Base-by-base conservation (phyloP, 2,113 vertebrate species). In the Apaloderma vittatum region DNA sequence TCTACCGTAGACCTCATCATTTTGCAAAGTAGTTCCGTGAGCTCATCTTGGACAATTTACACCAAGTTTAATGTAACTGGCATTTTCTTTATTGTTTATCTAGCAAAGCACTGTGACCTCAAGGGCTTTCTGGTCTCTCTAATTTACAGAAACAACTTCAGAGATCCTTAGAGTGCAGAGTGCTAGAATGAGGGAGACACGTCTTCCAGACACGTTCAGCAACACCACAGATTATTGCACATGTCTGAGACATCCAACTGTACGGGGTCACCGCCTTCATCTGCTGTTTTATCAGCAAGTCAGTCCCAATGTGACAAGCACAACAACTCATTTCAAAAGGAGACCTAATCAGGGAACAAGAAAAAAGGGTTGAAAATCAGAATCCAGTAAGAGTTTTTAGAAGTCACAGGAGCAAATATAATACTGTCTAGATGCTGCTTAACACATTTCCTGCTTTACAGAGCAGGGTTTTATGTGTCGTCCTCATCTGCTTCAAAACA, bases 201-300 rank as follows among this genome's bases (percentile, higher is more conserved):
- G 90, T 90, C 43, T 80, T 70, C 79, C 63, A 91, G 80, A 63
- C 55, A 83, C 3, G 7, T 34, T 77, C 79, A 71, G 46, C 40
- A 59, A 55, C 54, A 58, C 59, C 62, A 40, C 3, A 3, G 75
- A 59, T 93, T 90, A 93, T 18, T 86, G 52, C 34, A 80, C 78
- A 62, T 0, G 0, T 40, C 82, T 85, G 46, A 94, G 72, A 83
- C 46, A 88, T 49, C 59, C 0, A 6, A 59, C 32, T 48, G 23
- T n/a, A 62, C 0, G 0, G 37, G 67, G 90, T 86, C 75, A 88
- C 22, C 0, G 0, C 55, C 15, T 94, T 79, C 12, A 3, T 66
- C 88, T 62, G 3, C 32, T 95, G 55, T 54, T 88, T 90, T 83
- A 88, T 92, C 82, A 80, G 46, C n/a, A 88, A 92, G 43, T 80